phyloP scores from a whole-genome alignment of 2,797 vertebrate species.

The Cirrhinus molitorella region DNA sequence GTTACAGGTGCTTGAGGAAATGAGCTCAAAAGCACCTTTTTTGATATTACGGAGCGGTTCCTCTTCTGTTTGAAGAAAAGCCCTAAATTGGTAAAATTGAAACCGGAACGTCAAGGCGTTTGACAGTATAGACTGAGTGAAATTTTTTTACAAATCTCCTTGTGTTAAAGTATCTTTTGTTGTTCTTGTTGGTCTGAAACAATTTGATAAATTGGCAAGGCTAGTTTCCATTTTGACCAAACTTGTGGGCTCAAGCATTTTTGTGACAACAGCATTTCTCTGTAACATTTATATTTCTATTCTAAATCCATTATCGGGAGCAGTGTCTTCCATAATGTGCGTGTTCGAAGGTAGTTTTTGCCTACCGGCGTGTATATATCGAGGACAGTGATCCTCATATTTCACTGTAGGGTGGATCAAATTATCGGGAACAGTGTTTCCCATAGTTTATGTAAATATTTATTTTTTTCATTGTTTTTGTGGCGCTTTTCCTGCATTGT shows the following conservation, averaged over 20 bases:
- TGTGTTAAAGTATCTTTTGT: neutral
- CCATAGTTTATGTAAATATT: constrained; percentile 90
- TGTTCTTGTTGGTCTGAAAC: neutral
- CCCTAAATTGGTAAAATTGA: neutral
- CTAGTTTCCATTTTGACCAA: constrained; percentile 2
- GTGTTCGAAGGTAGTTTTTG: constrained; percentile 81
- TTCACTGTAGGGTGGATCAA: constrained; percentile 93
- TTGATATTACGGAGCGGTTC: neutral
- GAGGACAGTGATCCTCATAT: constrained; percentile 86
- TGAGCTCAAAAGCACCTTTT: neutral
- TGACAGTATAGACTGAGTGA: neutral
- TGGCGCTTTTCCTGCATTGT: constrained; percentile 45
- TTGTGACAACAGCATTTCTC: constrained; percentile 66
- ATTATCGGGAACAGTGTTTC: constrained; percentile 99
- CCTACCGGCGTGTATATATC: constrained; percentile 79
- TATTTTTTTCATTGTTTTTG: constrained; percentile 66
- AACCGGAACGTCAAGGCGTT: too few relatives aligned
- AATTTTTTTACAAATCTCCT: neutral
- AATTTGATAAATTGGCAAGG: neutral
- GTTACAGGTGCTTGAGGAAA: constrained; percentile 34
- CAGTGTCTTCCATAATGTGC: constrained; percentile 92
- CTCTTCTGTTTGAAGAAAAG: constrained; percentile 6
- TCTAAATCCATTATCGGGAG: constrained; percentile 92
- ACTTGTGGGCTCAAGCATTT: constrained; percentile 58
- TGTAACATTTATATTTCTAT: constrained; percentile 66